Base-by-base conservation (phyloP, 2,888 invertebrate species). In the Omphaloscelis lunosa region DNA sequence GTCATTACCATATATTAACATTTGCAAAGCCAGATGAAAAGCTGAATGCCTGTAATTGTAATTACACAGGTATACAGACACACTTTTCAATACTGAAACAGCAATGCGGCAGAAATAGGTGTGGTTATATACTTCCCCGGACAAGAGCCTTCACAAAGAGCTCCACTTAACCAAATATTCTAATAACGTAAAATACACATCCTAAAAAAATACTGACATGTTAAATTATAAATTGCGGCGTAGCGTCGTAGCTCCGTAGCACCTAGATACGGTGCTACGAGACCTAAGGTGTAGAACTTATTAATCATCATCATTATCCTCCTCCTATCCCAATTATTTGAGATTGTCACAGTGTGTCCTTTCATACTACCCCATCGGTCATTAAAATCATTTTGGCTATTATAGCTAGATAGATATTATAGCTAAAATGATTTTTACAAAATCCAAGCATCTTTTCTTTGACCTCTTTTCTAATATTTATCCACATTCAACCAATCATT, bases 171-270 rank as follows among this genome's bases (percentile, higher is more conserved):
- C 39, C 20, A 69, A 63, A 69, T 56, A 56, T 41, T 58, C 23
- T 61, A 29, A 29, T 61, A 23, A 70, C 29, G 70, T 11, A 61
- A 45, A 45, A 45, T 61, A 11, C 29, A 45, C 61, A 11, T 29
- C 41, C 23, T 11, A 17, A 7, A 70, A 69, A 41, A 65, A 65
- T 45, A 45, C 20, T 27, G 11, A n/a, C 65, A 6, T 17, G 27
- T 3, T 20, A 27, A 65, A 20, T 11, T 41, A 63, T 9, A 34
- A 5, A 34, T 34, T 34, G 41, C 63, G 65, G 71, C 65, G 71
- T 63, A 63, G 45, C 29, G 12, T 6, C 41, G 56, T 69, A 45
- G 45, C 62, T 63, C 61, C 71, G 65, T 71, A 71, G 71, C 45
- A 34, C 45, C 4, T 29, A 2, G 20, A 7, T 51, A 51, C 20